These are phyloP conservation scores for Leucopsar rothschildi DNA, from an alignment of 2,113 vertebrate genomes.

Conservation along the genomic window DNA sequence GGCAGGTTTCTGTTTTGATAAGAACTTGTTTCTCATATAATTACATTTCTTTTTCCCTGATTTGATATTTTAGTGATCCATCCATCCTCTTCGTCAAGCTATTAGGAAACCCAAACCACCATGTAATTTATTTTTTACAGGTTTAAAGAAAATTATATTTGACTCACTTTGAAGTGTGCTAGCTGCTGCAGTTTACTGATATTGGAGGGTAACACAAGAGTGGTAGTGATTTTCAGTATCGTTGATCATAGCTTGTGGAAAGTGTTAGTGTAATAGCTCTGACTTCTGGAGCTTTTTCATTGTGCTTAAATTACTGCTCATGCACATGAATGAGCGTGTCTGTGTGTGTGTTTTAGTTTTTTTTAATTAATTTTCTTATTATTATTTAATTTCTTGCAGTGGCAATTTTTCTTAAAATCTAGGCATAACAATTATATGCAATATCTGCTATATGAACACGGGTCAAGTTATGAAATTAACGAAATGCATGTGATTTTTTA, in stretches of 20 bases:
- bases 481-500: not conserved
- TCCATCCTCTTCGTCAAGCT: conserved; percentile 1
- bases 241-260: not conserved
- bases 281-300: not conserved
- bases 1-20: conserved; percentile 39
- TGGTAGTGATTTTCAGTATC: not conserved
- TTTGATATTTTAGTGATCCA: conserved; percentile 44
- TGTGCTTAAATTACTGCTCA: not conserved
- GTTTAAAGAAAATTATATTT: conserved; percentile 44
- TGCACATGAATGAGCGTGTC: not conserved
- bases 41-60: conserved; percentile 15
- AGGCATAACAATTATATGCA: not conserved
- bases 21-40: conserved; percentile 31
- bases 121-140: not conserved
- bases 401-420: not conserved
- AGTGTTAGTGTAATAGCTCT: not conserved
- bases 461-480: not conserved
- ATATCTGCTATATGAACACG: not conserved
- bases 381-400: not conserved
- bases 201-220: not conserved
- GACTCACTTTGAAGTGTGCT: not conserved
- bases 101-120: not conserved
- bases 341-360: not conserved
- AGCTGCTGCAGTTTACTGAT: not conserved
- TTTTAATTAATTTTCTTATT: not conserved